Percentiles rank a stretch among this genome's conserved stretches.
Evolutionary conservation across 1,140 invertebrate genomes (phyloP).

Genomic region (Neodiprion lecontei): DNA sequence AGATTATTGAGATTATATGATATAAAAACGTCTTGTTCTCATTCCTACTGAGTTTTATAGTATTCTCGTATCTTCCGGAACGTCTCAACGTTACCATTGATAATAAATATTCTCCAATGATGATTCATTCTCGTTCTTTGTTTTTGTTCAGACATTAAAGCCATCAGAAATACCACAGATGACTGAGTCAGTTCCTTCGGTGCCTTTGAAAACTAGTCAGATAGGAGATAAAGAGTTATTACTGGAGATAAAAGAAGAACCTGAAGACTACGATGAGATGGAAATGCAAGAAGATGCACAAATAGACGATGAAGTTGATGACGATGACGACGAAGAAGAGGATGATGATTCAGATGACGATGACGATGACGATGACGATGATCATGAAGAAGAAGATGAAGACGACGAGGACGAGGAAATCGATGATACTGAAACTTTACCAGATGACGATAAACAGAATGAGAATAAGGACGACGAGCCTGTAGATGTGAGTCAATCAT

Average conservation of each 20-base stretch:
- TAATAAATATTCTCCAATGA: too few species aligned
- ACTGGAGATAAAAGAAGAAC: conserved; percentile 56
- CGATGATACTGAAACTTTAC: conserved; percentile 6
- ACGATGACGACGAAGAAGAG: conserved; percentile 38
- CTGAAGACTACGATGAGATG: conserved; percentile 56
- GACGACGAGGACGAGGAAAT: conserved; percentile 48
- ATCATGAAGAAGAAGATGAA: conserved; percentile 39
- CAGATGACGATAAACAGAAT: conserved; percentile 28
- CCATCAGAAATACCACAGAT: conserved; percentile 31
- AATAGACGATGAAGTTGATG: conserved; percentile 35
- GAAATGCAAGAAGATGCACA: conserved; percentile 34
- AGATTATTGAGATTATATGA: not conserved
- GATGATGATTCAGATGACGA: conserved; percentile 38
- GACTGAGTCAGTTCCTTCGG: conserved; percentile 17
- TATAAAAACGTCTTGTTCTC: too few species aligned
- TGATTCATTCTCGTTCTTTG: not conserved
- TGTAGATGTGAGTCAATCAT: conserved; percentile 43
- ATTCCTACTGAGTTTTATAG: too few species aligned
- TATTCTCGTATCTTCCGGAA: too few species aligned
- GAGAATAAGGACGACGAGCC: conserved; percentile 25
- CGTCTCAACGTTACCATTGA: too few species aligned
- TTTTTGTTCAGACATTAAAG: conserved; percentile 31
- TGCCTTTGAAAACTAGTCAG: conserved; percentile 20
- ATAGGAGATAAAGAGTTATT: conserved; percentile 39
- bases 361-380: conserved; percentile 49